Evolutionary conservation across 2,888 invertebrate species (phyloP).

Genomic region (Cheilosia soror): DNA sequence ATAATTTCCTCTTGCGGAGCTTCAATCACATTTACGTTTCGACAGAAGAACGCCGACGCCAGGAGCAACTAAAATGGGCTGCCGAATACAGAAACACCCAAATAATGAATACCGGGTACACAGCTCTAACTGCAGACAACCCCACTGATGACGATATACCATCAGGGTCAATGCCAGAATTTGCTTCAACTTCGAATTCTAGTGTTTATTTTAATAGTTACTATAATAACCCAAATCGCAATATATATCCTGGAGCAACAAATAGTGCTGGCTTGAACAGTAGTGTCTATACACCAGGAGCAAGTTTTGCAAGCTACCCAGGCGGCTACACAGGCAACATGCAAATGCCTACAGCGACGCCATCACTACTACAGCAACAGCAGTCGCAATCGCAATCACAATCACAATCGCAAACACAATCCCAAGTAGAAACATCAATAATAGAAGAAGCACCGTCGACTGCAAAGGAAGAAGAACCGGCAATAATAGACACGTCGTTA

Average conservation of each 20-base stretch:
- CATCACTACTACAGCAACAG: background rate
- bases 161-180: constrained; percentile 51
- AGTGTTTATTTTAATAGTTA: constrained; percentile 77
- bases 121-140: constrained; percentile 51
- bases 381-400: background rate
- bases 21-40: constrained; percentile 80
- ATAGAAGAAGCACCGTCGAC: background rate
- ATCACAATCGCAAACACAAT: no score
- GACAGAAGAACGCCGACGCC: constrained; percentile 68
- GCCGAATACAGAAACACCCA: constrained; percentile 18
- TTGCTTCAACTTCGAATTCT: constrained; percentile 76
- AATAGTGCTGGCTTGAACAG: constrained; percentile 57
- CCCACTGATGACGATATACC: constrained; percentile 36
- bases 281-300: constrained; percentile 5
- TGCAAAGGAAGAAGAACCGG: background rate
- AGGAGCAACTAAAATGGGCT: constrained; percentile 60
- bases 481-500: background rate
- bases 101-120: constrained; percentile 45
- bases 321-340: background rate
- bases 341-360: background rate
- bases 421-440: background rate
- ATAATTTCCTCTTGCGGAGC: constrained; percentile 80
- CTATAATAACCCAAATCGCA: constrained; percentile 74
- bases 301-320: background rate
- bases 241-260: constrained; percentile 63